phyloP scores from a whole-genome alignment of 2,113 vertebrate genomes.

The Hiodon tergisus region DNA sequence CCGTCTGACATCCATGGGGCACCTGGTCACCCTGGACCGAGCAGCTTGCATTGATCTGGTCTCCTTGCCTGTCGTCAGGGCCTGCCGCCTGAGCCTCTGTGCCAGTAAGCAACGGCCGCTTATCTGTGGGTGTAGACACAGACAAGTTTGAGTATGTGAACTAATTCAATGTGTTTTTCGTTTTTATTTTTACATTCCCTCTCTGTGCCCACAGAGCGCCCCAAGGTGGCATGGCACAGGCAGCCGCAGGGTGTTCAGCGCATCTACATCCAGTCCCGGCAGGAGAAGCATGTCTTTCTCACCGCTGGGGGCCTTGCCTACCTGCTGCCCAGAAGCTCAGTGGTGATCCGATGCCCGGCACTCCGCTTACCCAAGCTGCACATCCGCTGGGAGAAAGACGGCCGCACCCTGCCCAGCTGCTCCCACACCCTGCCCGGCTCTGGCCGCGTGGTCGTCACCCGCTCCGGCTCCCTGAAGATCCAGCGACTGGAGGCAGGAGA shows the following conservation, averaged over 20 bases:
- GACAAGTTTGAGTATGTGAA: neutral
- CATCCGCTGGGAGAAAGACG: slow-evolving; percentile 81
- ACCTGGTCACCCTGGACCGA: slow-evolving; percentile 57
- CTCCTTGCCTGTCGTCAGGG: slow-evolving; percentile 60
- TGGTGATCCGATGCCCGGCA: slow-evolving; percentile 81
- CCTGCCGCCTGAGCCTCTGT: slow-evolving; percentile 75
- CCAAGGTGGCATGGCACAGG: slow-evolving; percentile 29
- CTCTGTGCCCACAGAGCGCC: slow-evolving; percentile 40
- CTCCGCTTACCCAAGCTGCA: slow-evolving; percentile 71
- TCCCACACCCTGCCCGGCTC: slow-evolving; percentile 54
- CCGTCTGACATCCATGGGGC: slow-evolving; percentile 65
- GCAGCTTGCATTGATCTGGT: slow-evolving; percentile 58
- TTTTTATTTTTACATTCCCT: neutral
- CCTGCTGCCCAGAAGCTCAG: slow-evolving; percentile 76
- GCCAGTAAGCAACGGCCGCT: slow-evolving; percentile 63
- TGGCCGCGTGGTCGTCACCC: slow-evolving; percentile 68
- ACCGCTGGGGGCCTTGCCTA: slow-evolving; percentile 79
- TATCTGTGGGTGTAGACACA: too few species aligned
- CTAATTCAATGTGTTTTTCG: too few species aligned
- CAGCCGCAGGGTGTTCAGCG: slow-evolving; percentile 52
- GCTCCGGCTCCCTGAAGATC: slow-evolving; percentile 78
- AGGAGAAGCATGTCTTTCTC: slow-evolving; percentile 77
- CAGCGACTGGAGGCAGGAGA: slow-evolving; percentile 62
- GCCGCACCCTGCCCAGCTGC: slow-evolving; percentile 54
- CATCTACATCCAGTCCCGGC: slow-evolving; percentile 81